Evolutionary conservation across 2,888 invertebrate genomes (phyloP).

Genomic region (Epinotia ramella): DNA sequence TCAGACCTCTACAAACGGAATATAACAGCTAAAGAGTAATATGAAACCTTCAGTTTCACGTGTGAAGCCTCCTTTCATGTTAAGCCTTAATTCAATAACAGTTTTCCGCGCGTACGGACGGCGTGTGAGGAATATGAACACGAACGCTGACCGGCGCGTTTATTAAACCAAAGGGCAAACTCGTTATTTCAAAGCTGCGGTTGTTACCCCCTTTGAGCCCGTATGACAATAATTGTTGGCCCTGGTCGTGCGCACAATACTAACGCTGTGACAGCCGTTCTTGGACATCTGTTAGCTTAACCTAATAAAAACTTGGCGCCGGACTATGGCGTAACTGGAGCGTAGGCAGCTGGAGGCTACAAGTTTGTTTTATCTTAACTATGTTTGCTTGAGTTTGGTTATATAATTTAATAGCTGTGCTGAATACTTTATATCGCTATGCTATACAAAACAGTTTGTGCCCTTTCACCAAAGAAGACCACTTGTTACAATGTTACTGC

Average conservation of each 20-base stretch:
- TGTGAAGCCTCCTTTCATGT: slow-evolving; percentile 32
- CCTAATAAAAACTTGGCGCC: slow-evolving; percentile 39
- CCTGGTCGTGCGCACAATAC: slow-evolving; percentile 51
- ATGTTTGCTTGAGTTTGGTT: slow-evolving; percentile 9
- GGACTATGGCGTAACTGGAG: slow-evolving; percentile 79
- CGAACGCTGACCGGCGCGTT: slow-evolving; percentile 46
- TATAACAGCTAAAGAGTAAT: slow-evolving; percentile 30
- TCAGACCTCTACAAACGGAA: not conserved
- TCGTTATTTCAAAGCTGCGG: not conserved
- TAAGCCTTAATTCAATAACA: slow-evolving; percentile 55
- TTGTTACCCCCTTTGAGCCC: slow-evolving; percentile 18
- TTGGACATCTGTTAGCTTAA: slow-evolving; percentile 46
- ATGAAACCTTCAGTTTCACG: slow-evolving; percentile 40
- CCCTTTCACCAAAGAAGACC: not conserved
- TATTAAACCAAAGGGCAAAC: slow-evolving; percentile 19
- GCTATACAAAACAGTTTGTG: not conserved
- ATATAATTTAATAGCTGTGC: not conserved
- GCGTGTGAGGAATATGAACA: slow-evolving; percentile 52
- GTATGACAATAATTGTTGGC: slow-evolving; percentile 54
- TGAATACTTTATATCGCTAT: not conserved
- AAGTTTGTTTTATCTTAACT: slow-evolving; percentile 3
- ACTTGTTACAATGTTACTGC: too few relatives aligned
- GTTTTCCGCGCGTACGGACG: slow-evolving; percentile 46
- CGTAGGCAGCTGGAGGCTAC: slow-evolving; percentile 89
- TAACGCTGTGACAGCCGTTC: slow-evolving; percentile 46